Evolutionary conservation across 2,888 invertebrate genomes (phyloP).

Genomic region (Mythimna loreyi): DNA sequence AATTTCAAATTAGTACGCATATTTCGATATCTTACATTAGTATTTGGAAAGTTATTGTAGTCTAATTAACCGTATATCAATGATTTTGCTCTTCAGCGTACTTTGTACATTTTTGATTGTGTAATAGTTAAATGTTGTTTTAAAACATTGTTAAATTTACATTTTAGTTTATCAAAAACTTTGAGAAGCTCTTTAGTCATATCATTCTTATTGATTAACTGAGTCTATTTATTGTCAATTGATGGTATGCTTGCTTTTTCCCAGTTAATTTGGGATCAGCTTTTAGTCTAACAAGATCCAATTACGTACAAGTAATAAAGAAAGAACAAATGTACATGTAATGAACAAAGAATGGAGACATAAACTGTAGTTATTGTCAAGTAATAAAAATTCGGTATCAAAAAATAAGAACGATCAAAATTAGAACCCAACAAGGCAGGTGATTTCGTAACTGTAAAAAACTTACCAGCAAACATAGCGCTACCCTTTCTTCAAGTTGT

Average conservation of each 20-base stretch:
- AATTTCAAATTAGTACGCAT: conserved; percentile 15
- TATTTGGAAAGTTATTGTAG: conserved; percentile 13
- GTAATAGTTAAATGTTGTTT: background rate
- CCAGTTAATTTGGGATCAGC: no score
- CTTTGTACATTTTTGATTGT: background rate
- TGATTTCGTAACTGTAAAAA: conserved; percentile 26
- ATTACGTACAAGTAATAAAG: no score
- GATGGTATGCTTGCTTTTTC: no score
- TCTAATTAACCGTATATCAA: background rate
- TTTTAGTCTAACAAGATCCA: no score
- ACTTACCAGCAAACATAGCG: background rate
- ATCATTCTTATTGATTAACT: background rate
- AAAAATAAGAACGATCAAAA: accelerated
- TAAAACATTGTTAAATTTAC: background rate
- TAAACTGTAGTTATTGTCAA: no score
- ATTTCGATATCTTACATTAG: conserved; percentile 12
- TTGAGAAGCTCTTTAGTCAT: no score
- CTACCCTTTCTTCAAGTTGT: background rate
- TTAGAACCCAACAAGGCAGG: background rate
- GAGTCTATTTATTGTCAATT: background rate
- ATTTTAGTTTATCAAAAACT: background rate
- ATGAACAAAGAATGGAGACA: no score
- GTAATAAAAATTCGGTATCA: no score
- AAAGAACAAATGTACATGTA: no score
- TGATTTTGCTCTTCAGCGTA: background rate